Evolutionary conservation across 2,888 invertebrate species (phyloP), one percentile per base, ranked within the genome.

Genomic region (Drosophila nigricruria): DNA sequence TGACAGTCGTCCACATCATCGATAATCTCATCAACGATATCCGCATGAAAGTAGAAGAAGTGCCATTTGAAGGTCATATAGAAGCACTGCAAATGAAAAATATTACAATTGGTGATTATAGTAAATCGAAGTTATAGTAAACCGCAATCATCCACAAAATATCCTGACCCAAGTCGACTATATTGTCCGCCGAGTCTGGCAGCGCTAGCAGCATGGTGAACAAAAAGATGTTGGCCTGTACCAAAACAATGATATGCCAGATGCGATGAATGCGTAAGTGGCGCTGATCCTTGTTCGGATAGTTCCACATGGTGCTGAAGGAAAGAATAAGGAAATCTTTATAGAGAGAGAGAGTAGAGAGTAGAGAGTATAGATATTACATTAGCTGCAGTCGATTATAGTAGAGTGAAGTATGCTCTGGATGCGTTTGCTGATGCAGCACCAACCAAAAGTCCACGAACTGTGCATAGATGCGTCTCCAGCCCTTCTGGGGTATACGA

Each of bases 141-240:
- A 76, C 84, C 57, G 53, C 53, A 38, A 68, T 47, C 0, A 36
- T 2, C 45, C 71, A 84, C 0, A 65, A 25, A 0, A 65, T 2
- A 56, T 79, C 79, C n/a, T 81, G 63, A 5, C 79, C 82, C 10
- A 73, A 42, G 8, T 53, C 47, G 1, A 70, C 56, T 12, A 77
- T 14, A 40, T 61, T 54, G 23, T 32, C 12, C 2, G 42, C 53
- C 9, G 70, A 73, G 9, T 70, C 79, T 0, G 53, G 30, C 3
- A 72, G 6, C 0, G 60, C 77, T 0, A 18, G 42, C 0, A 67
- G 0, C 4, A 70, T 5, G 1, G 69, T 40, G 0, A 5, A 0
- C 0, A 50, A 12, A 25, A 61, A 67, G 0, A 40, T 0, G 0
- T 42, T 0, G 0, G 49, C n/a, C 5, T 64, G 61, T 0, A 47